Evolutionary conservation across 2,797 vertebrate genomes (phyloP), one percentile per base, ranked within the genome.

Genomic region (Oreochromis grahami): DNA sequence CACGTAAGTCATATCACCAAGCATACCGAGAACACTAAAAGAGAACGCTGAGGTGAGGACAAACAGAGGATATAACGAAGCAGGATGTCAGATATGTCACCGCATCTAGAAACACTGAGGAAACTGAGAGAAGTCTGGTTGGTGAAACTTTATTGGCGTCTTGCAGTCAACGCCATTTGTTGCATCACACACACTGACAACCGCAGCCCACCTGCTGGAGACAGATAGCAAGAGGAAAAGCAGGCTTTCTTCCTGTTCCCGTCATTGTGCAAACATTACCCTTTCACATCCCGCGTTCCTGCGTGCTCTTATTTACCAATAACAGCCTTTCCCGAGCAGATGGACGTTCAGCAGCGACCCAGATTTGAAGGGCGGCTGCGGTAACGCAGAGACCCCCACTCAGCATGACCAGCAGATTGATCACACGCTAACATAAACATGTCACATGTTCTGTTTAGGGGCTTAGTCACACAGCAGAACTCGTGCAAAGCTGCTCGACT

Each of bases 171-270:
- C 5, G n/a, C n/a, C 7, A 48, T 48, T 72, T 48, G 68, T 26
- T 56, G 55, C 77, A 72, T 78, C 78, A 77, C 70, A 34, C 41
- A 52, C 11, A 65, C 60, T 21, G 43, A 63, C 43, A 17, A 81
- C 79, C 53, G 32, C 78, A 72, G 11, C 4, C 21, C 26, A 48
- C 60, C 72, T 77, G 76, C 5, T 78, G n/a, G 78, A 50, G 52
- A 55, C 83, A 43, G 79, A 84, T 43, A 53, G 56, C 7, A 5
- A n/a, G 63, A 38, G 63, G 65, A 80, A 70, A 82, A 53, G 82
- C 70, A 65, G 84, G 36, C 63, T 68, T 78, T 86, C 82, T 72
- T 92, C 83, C 81, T 68, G 56, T 93, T 90, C 74, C 81, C 3
- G 76, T 91, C 81, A 81, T 77, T 32, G 41, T 70, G 52, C 80